These are phyloP conservation scores for Hemicordylus capensis DNA, from an alignment of 2,113 vertebrate genomes.

Conservation along the genomic window DNA sequence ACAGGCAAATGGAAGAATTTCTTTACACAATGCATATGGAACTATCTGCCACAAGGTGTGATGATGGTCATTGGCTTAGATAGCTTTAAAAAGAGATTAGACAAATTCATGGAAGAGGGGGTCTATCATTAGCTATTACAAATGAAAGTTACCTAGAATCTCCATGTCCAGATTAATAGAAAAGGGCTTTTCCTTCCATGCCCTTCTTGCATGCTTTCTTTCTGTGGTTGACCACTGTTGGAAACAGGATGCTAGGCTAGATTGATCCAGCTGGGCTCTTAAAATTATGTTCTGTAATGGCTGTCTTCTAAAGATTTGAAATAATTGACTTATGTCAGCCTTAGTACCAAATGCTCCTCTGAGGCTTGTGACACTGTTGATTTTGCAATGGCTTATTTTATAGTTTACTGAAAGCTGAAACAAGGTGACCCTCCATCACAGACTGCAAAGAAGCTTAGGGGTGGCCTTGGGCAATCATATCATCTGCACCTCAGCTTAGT, in stretches of 20 bases:
- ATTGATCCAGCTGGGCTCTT: background rate
- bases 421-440: constrained; percentile 60
- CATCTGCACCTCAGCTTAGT: constrained; percentile 60
- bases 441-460: constrained; percentile 31
- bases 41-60: background rate
- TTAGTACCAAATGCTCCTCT: background rate
- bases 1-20: background rate
- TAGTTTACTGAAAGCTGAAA: constrained; percentile 31
- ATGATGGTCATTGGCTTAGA: background rate
- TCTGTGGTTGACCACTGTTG: background rate
- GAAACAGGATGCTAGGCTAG: background rate
- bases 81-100: background rate
- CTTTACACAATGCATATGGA: background rate
- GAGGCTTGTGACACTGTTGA: background rate
- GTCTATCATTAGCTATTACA: background rate
- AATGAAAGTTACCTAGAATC: background rate
- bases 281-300: background rate
- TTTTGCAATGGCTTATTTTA: constrained; percentile 37
- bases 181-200: background rate
- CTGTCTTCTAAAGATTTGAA: background rate
- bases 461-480: constrained; percentile 59
- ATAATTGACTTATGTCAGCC: background rate
- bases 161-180: background rate
- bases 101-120: background rate
- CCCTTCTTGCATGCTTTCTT: too few relatives aligned